Conservation (phyloP, 2,888 invertebrate genomes). For the Tiliacea citrago region DNA sequence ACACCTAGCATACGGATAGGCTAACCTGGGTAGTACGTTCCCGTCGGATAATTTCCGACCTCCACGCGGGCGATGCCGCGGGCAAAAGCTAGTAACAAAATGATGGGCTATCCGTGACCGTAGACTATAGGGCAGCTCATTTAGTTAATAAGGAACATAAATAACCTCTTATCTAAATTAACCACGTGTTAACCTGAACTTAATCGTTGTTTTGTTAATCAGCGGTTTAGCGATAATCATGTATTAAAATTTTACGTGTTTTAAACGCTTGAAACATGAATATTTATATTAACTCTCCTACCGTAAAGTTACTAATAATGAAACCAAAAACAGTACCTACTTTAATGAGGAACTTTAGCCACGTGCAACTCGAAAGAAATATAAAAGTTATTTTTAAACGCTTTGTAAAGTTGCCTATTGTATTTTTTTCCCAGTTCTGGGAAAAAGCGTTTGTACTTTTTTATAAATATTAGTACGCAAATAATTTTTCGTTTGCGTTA, state of each 20-base stretch:
- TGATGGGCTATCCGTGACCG: constrained; percentile 1
- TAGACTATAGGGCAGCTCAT: constrained; percentile 11
- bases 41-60: too few species aligned
- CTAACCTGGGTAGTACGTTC: too few species aligned
- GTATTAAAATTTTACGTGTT: constrained; percentile 19
- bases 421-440: background rate
- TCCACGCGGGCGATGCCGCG: too few species aligned
- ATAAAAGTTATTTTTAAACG: background rate
- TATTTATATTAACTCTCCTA: background rate
- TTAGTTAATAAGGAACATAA: constrained; percentile 37
- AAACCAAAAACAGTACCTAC: too few species aligned
- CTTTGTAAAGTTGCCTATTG: background rate
- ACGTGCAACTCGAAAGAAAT: too few species aligned
- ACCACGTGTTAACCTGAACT: constrained; percentile 38
- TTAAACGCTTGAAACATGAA: constrained; percentile 9
- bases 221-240: constrained; percentile 21
- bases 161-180: constrained; percentile 42
- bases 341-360: too few species aligned
- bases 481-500: too few species aligned
- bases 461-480: background rate
- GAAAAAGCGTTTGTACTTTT: background rate
- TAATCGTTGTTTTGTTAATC: constrained; percentile 51
- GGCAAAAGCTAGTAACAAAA: background rate
- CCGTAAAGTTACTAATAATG: too few species aligned
- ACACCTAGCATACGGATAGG: too few species aligned